Evolutionary conservation across 64 coral and sea anemone species (phyloP).

Genomic region (Pocillopora damicornis): DNA sequence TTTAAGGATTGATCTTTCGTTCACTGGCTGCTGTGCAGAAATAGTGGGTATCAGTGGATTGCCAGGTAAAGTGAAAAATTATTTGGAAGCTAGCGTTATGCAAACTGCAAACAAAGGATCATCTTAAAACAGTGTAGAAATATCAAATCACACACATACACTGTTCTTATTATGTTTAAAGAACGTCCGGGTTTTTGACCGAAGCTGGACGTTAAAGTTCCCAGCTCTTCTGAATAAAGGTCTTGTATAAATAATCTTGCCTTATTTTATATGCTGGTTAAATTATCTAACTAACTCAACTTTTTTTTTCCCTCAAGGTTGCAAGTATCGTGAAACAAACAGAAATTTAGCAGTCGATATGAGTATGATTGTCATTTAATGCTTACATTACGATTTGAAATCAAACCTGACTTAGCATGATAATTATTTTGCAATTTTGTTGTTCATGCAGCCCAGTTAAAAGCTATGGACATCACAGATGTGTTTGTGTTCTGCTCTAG

Average conservation of each 20-base stretch:
- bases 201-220: too few relatives aligned
- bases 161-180: too few relatives aligned
- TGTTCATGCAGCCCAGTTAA: conserved; percentile 49
- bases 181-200: too few relatives aligned
- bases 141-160: too few relatives aligned
- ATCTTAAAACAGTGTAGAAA: too few relatives aligned
- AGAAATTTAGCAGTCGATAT: conserved; percentile 55
- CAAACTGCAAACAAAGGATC: too few relatives aligned
- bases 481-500: conserved; percentile 53
- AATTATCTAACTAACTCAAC: background rate
- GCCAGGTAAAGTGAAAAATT: conserved; percentile 47
- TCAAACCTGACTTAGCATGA: too few relatives aligned
- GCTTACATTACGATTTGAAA: background rate
- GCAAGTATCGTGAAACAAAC: conserved; percentile 47
- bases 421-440: background rate
- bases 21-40: conserved; percentile 65
- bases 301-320: conserved; percentile 31
- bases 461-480: conserved; percentile 54
- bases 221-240: too few relatives aligned
- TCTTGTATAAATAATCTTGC: background rate
- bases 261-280: background rate
- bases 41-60: conserved; percentile 60
- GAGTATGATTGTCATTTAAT: conserved; percentile 1
- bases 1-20: conserved; percentile 64
- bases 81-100: too few relatives aligned